These are phyloP conservation scores for Plagiodera versicolora DNA, from an alignment of 2,888 invertebrate species.

Conservation along the genomic window DNA sequence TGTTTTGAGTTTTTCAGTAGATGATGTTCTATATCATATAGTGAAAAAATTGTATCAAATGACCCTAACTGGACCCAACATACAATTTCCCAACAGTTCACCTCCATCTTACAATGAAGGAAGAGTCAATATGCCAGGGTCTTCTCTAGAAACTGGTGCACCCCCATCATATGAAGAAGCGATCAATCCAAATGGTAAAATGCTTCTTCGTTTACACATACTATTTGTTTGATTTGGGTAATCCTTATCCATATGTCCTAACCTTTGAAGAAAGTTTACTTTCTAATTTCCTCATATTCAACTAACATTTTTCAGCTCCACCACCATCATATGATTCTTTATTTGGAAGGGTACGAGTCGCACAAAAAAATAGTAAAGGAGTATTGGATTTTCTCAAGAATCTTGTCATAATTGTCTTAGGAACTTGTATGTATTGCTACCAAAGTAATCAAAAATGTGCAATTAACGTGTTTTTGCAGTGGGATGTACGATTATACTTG, in stretches of 20 bases:
- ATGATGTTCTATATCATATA: background rate
- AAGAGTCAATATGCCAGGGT: slow-evolving; percentile 31
- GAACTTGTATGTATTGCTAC: slow-evolving; percentile 60
- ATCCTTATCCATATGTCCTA: background rate
- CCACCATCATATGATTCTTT: slow-evolving; percentile 70
- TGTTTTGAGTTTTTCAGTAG: background rate
- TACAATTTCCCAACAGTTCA: slow-evolving; percentile 29
- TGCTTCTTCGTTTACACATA: background rate
- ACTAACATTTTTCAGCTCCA: slow-evolving; percentile 55
- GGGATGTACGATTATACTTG: slow-evolving; percentile 66
- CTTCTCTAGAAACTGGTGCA: slow-evolving; percentile 49
- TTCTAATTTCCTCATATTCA: background rate
- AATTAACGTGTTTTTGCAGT: slow-evolving; percentile 51
- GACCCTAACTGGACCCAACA: slow-evolving; percentile 38
- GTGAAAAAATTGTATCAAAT: background rate
- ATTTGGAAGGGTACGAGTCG: slow-evolving; percentile 66
- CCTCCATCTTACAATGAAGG: slow-evolving; percentile 40
- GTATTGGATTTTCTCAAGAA: slow-evolving; percentile 65
- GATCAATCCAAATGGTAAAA: slow-evolving; percentile 62
- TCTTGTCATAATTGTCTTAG: slow-evolving; percentile 61
- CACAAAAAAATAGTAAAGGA: slow-evolving; percentile 62
- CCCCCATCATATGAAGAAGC: slow-evolving; percentile 67
- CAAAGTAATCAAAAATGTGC: background rate
- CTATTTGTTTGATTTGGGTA: background rate
- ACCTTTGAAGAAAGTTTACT: background rate